These are phyloP conservation scores for Chrysaora quinquecirrha DNA, from an alignment of 30 jellyfish, hydroid and myxozoan genomes.

Conservation along the genomic window DNA sequence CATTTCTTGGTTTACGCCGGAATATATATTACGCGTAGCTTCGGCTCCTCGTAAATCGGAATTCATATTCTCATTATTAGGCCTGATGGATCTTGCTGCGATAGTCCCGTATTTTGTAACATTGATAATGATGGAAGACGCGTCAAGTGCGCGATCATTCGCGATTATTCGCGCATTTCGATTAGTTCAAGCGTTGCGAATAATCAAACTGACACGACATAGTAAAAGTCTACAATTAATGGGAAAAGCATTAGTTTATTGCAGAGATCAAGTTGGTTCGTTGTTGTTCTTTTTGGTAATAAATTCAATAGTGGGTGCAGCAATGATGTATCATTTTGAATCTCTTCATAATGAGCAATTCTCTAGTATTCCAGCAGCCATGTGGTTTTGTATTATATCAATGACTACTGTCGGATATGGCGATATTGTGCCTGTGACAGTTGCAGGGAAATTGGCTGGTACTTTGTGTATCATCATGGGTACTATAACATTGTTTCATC, in stretches of 20 bases:
- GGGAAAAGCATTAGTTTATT: slow-evolving; percentile 66
- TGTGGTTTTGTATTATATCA: slow-evolving; percentile 82
- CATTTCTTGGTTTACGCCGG: slow-evolving; percentile 77
- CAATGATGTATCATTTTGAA: slow-evolving; percentile 63
- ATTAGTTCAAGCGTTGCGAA: slow-evolving; percentile 72
- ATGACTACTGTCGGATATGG: slow-evolving; percentile 90
- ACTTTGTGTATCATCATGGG: slow-evolving; percentile 72
- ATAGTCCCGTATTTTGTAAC: slow-evolving; percentile 73
- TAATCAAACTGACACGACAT: slow-evolving; percentile 69
- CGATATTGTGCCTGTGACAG: slow-evolving; percentile 72
- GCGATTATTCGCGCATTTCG: slow-evolving; percentile 78
- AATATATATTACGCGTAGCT: slow-evolving; percentile 51
- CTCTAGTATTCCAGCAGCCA: slow-evolving; percentile 60
- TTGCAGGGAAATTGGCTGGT: slow-evolving; percentile 68
- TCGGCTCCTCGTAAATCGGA: slow-evolving; percentile 71
- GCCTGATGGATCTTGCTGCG: slow-evolving; percentile 77
- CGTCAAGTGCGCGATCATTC: slow-evolving; percentile 71
- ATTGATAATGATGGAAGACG: slow-evolving; percentile 45
- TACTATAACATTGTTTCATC: slow-evolving; percentile 66
- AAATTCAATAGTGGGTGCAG: slow-evolving; percentile 63
- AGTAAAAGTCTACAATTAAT: slow-evolving; percentile 71
- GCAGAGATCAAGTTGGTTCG: slow-evolving; percentile 78
- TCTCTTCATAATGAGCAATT: slow-evolving; percentile 31
- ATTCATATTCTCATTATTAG: slow-evolving; percentile 69
- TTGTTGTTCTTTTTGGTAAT: slow-evolving; percentile 53